Base-by-base conservation (phyloP, 2,797 vertebrate genomes). In the Pelochelys cantorii region DNA sequence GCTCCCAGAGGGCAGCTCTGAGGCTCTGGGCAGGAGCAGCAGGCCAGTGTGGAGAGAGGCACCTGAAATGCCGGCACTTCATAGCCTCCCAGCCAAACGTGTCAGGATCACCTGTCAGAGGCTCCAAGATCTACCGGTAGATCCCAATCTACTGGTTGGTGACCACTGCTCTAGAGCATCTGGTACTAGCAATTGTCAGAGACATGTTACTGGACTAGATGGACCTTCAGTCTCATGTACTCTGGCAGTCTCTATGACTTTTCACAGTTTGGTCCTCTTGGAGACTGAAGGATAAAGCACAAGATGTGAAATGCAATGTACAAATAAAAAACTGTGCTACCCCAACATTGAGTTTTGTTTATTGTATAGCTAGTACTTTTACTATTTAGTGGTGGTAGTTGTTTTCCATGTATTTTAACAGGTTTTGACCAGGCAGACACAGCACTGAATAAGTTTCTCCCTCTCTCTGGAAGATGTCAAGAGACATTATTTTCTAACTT, bases 401-500 rank as follows among this genome's bases (percentile, higher is more conserved):
- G 23, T 84, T 79, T 92, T 29, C 42, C 0, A 62, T 88, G 62
- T 27, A 87, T 90, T 18, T 20, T 92, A 95, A 82, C 22, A 65
- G 90, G 42, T 89, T 95, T 84, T 79, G 91, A 93, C 7, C 27
- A 91, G 34, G 53, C 79, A 97, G 56, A 79, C 25, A 83, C 18
- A 52, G 75, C 78, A 85, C 42, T 85, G 34, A 89, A 60, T 20
- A 88, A 13, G 82, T 86, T 91, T 90, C 31, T 94, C 57, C 60
- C 85, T 80, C 59, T 88, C 59, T 83, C 1, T 15, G 81, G 55
- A 83, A 93, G 23, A 60, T 5, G 52, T 77, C 75, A 94, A 95
- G 83, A 97, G 79, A 42, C 77, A 94, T 65, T 71, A 59, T 95
- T 94, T 97, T 93, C 82, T 95, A 79, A 86, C 57, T 95, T 59